Percentiles rank a stretch among this genome's conserved stretches.
These are phyloP conservation scores for human (Homo sapiens) DNA, from an alignment of 2,113 vertebrate genomes.

Conservation along the genomic window DNA sequence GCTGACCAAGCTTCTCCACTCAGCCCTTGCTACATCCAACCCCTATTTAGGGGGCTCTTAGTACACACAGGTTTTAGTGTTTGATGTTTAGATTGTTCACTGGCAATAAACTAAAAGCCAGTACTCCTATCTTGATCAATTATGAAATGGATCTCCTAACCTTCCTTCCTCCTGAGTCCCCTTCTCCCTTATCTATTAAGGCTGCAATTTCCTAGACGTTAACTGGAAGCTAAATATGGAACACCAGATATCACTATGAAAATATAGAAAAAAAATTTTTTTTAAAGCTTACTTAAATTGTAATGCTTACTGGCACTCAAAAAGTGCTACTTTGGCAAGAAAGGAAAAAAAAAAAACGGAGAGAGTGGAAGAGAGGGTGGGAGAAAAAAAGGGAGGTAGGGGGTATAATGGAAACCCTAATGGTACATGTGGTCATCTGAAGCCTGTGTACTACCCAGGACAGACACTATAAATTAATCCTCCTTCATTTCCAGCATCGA, in stretches of 20 bases:
- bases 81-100: not conserved
- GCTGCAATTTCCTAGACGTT: not conserved
- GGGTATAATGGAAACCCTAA: not conserved
- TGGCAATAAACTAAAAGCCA: not conserved
- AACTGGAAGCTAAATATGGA: slow-evolving; percentile 18
- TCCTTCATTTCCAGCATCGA: not conserved
- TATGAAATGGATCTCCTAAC: not conserved
- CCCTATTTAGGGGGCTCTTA: not conserved
- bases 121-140: not conserved
- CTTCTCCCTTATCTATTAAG: not conserved
- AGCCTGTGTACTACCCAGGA: not conserved
- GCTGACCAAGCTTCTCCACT: not conserved
- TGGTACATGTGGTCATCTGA: not conserved
- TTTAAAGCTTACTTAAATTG: not conserved
- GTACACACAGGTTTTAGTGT: not conserved
- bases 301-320: not conserved
- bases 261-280: not conserved
- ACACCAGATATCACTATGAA: not conserved
- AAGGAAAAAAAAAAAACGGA: not conserved
- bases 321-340: not conserved
- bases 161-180: not conserved
- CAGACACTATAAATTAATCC: not conserved
- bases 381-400: not conserved
- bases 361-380: no score
- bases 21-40: not conserved